phyloP scores from a whole-genome alignment of 2,113 vertebrate genomes.

The Accipiter virgatus region DNA sequence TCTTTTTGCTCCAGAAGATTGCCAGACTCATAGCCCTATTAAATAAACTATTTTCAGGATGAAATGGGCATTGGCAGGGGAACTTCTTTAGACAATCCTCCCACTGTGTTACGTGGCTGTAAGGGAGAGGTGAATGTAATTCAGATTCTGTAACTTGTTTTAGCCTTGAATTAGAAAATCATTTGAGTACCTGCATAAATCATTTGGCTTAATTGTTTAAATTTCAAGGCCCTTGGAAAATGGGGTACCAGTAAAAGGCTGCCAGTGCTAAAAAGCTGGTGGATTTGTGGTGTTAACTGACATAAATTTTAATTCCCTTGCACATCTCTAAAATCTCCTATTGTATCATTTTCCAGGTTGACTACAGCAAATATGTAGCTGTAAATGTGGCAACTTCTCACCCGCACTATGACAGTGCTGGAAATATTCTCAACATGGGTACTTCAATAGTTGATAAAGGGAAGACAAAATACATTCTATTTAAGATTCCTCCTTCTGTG shows the following conservation, averaged over 20 bases:
- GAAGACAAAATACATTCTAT: constrained; percentile 86
- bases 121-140: neutral
- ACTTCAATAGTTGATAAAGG: constrained; percentile 85
- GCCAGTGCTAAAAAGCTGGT: neutral
- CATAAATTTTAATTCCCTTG: neutral
- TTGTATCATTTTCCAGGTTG: constrained; percentile 73
- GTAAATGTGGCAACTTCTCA: constrained; percentile 89
- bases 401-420: constrained; percentile 89
- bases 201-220: neutral
- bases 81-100: neutral
- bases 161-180: neutral
- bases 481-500: constrained; percentile 81
- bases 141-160: neutral
- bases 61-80: neutral
- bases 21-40: neutral
- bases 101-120: neutral
- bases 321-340: neutral
- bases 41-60: neutral
- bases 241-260: neutral
- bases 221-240: neutral
- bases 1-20: neutral
- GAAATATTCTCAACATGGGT: constrained; percentile 92
- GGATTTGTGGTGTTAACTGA: neutral
- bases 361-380: constrained; percentile 87
- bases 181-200: neutral